A percentile compares a stretch with the other conserved stretches of the same genome.
These are phyloP conservation scores for Gymnorhina tibicen DNA, from an alignment of 2,113 vertebrate genomes.

Conservation along the genomic window DNA sequence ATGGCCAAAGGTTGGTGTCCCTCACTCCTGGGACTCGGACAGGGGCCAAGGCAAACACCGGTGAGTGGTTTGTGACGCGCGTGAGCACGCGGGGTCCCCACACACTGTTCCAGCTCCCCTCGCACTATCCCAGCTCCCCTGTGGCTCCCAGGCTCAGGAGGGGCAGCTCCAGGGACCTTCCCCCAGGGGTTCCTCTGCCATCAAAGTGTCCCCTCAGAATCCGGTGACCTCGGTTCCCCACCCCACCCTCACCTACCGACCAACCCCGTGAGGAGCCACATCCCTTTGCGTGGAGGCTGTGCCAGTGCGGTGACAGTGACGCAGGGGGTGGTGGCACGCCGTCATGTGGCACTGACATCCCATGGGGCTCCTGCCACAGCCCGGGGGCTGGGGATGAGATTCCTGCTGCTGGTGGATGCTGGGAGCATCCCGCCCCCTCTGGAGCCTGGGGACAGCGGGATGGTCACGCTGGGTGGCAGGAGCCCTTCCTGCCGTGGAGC, in stretches of 20 bases:
- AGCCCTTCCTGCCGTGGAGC: background rate
- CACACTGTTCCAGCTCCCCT: fast-evolving
- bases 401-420: background rate
- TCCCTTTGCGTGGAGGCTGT: background rate
- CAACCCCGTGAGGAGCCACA: background rate
- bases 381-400: background rate
- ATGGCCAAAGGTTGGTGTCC: background rate
- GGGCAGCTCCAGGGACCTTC: background rate
- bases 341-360: background rate
- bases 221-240: background rate
- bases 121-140: no score
- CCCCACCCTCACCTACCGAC: fast-evolving
- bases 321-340: background rate
- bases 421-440: fast-evolving
- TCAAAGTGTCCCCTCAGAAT: background rate
- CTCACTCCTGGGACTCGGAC: fast-evolving
- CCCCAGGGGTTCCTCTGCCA: background rate
- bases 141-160: background rate
- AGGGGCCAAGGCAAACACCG: background rate
- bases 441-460: background rate
- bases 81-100: fast-evolving
- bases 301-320: background rate
- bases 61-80: background rate
- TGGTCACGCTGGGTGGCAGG: background rate
- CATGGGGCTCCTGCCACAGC: background rate